phyloP scores from a whole-genome alignment of 2,888 invertebrate genomes.

The Scrobipalpa atriplicella region DNA sequence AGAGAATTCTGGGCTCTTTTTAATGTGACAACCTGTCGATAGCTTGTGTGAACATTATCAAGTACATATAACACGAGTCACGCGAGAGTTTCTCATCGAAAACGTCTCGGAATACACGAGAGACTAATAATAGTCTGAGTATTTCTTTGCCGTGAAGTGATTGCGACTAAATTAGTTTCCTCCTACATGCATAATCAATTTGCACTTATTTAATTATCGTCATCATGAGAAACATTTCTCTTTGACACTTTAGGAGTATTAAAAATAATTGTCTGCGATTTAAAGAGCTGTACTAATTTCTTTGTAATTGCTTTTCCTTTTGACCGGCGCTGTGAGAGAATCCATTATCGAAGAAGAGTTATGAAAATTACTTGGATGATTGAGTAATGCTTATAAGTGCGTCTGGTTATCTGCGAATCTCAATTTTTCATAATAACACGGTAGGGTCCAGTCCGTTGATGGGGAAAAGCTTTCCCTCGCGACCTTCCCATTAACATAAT shows the following conservation, averaged over 20 bases:
- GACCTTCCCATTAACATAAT: slow-evolving; percentile 22
- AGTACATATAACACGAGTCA: slow-evolving; percentile 22
- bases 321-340: not conserved
- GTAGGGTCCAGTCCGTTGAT: slow-evolving; percentile 12
- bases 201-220: slow-evolving; percentile 27
- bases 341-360: slow-evolving; percentile 16
- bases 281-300: slow-evolving; percentile 7
- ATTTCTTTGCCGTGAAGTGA: slow-evolving; percentile 31
- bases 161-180: slow-evolving; percentile 35
- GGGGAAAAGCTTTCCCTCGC: slow-evolving; percentile 9
- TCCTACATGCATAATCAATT: slow-evolving; percentile 37
- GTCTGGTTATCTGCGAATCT: slow-evolving; percentile 27
- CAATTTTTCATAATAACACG: slow-evolving; percentile 28
- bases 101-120: slow-evolving; percentile 33
- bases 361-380: slow-evolving; percentile 21
- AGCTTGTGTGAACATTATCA: slow-evolving; percentile 10
- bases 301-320: slow-evolving; percentile 8
- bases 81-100: slow-evolving; percentile 30
- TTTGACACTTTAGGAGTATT: slow-evolving; percentile 5
- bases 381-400: slow-evolving; percentile 13
- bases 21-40: slow-evolving; percentile 17
- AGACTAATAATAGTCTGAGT: slow-evolving; percentile 31
- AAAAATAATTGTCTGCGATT: slow-evolving; percentile 6
- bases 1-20: not conserved
- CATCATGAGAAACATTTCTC: slow-evolving; percentile 32